These are phyloP conservation scores for Volucella inanis DNA, from an alignment of 2,888 invertebrate genomes.

Conservation along the genomic window DNA sequence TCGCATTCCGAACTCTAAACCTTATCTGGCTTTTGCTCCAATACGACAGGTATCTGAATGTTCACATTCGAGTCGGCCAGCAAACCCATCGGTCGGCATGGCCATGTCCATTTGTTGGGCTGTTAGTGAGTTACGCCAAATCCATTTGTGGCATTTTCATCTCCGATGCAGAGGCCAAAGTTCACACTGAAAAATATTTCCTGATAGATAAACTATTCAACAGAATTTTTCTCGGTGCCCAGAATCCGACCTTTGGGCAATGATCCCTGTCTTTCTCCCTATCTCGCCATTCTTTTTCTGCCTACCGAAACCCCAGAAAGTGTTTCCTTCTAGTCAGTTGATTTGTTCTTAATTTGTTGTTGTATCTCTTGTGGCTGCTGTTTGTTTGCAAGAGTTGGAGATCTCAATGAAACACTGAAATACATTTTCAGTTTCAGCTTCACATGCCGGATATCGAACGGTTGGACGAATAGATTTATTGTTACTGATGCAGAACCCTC, in stretches of 20 bases:
- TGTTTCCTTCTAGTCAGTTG: conserved; percentile 37
- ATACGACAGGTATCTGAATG: not conserved
- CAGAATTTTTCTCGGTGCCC: conserved; percentile 52
- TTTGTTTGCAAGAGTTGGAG: conserved; percentile 8
- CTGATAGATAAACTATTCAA: conserved; percentile 68
- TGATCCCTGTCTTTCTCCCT: not conserved
- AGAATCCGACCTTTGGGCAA: conserved; percentile 50
- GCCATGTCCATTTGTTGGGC: conserved; percentile 6
- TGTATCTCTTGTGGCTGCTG: conserved; percentile 1
- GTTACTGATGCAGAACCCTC: not conserved
- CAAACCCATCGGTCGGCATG: conserved; percentile 32
- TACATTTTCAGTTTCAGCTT: conserved; percentile 1
- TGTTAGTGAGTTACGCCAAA: conserved; percentile 46
- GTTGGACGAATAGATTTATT: conserved; percentile 27
- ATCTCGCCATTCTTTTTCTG: not conserved
- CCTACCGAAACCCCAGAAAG: conserved; percentile 37
- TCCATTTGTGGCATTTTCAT: conserved; percentile 67
- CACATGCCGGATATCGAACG: conserved; percentile 52
- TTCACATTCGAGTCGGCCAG: not conserved
- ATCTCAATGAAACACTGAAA: conserved; percentile 41
- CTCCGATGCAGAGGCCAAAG: conserved; percentile 54
- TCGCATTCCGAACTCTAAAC: conserved; percentile 25
- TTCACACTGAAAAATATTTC: conserved; percentile 64
- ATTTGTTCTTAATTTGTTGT: conserved; percentile 47
- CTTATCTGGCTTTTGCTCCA: conserved; percentile 38